Conservation (phyloP, 2,797 vertebrate species). For the Allobates femoralis region DNA sequence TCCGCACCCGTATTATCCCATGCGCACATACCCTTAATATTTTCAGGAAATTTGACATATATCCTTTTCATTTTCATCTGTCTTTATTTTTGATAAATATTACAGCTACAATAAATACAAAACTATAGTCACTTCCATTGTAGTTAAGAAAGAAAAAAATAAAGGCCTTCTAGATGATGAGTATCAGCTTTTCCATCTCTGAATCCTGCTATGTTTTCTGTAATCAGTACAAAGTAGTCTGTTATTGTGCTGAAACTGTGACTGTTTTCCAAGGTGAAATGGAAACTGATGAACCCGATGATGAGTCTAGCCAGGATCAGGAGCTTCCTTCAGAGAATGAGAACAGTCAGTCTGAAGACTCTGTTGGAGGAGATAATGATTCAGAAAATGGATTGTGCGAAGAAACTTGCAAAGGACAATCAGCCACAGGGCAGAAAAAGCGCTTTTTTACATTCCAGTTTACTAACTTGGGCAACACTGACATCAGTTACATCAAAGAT, state of each 20-base stretch:
- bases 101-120: too few species aligned
- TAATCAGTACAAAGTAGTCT: not conserved
- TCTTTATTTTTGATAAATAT: too few species aligned
- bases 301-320: slow-evolving; percentile 97
- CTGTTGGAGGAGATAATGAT: slow-evolving; percentile 94
- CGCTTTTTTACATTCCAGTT: slow-evolving; percentile 99
- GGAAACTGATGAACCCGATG: slow-evolving; percentile 98
- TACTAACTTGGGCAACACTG: slow-evolving; percentile 96
- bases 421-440: slow-evolving; percentile 83
- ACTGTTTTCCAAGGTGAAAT: slow-evolving; percentile 85
- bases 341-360: slow-evolving; percentile 98
- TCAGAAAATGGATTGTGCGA: slow-evolving; percentile 92
- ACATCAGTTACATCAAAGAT: slow-evolving; percentile 94
- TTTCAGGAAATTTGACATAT: too few species aligned
- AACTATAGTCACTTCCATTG: too few species aligned
- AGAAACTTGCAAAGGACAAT: slow-evolving; percentile 86
- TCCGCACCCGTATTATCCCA: too few species aligned
- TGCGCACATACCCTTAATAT: too few species aligned
- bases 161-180: too few species aligned
- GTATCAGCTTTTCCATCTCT: not conserved
- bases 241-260: slow-evolving; percentile 11
- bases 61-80: too few species aligned
- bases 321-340: slow-evolving; percentile 97
- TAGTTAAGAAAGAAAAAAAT: too few species aligned
- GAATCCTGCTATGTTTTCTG: not conserved